Base-by-base conservation (phyloP, 2,113 vertebrate species). In the Euleptes europaea region DNA sequence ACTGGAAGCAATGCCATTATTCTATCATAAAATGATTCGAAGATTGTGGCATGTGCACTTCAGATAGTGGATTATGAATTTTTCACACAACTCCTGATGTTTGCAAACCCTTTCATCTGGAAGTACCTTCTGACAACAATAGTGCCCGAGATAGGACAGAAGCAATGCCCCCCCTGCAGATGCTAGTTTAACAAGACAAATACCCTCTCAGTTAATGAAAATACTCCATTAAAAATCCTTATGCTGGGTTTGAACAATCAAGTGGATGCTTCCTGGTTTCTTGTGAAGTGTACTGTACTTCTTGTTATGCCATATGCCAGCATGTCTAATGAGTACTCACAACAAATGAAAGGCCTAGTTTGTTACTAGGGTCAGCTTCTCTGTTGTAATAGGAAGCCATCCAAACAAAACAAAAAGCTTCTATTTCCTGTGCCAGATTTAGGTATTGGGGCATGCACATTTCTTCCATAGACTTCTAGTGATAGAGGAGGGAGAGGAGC, bases 171-270 rank as follows among this genome's bases (percentile, higher is more conserved):
- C 80, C 54, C 54, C n/a, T 88, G 40, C 73, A 90, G 85, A 86
- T 86, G 82, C 21, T 63, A 92, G 86, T 90, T 35, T 0, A 79
- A 93, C 86, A 94, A 91, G 94, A 91, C 88, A 92, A 94, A 92
- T 23, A 63, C 73, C 69, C 38, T 85, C 47, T 42, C 90, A 76
- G 84, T 88, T 91, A 95, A 95, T 92, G 33, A 85, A 90, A 94
- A 95, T 87, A 89, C 72, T 91, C 49, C 49, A 80, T 82, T 12
- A 86, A 88, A 92, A 90, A 90, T n/a, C 44, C 21, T 60, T 23
- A 60, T 63, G 60, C 60, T 63, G 60, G 65, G 71, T 86, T 78
- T 84, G 93, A 86, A 86, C 70, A 57, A 90, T 47, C 66, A 91
- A 85, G 84, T 90, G 78, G 0, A 0, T 85, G 87, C 93, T 84